Base-by-base conservation (phyloP, 1,140 invertebrate species). In the Dendroctonus ponderosae region DNA sequence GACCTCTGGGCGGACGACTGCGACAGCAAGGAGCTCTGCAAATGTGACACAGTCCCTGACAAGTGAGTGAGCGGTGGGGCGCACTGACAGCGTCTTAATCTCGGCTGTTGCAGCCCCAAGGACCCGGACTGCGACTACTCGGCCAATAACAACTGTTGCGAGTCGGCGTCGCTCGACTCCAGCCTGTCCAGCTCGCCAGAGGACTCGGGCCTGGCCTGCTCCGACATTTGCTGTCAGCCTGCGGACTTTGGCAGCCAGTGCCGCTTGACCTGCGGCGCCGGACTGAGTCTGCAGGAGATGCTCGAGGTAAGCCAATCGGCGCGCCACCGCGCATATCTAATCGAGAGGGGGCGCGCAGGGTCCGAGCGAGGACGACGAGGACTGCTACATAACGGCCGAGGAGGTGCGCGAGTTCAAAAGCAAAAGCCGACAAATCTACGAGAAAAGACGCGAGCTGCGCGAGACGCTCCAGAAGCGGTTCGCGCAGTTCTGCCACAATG, bases 321-420 rank as follows among this genome's bases (percentile, higher is more conserved):
- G 26, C 26, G 26, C 26, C 1, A 1, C 26, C 3, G 26, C 1
- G 26, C 26, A 3, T 26, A 3, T 26, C 26, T 26, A 26, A 26
- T 26, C 1, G 3, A 26, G 3, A 26, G 3, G 26, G 26, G 26
- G 26, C 26, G n/a, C n/a, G 15, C 50, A 78, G 77, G 77, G 74
- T 68, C 78, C 86, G 72, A 90, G 89, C 65, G 74, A 74, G 8
- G 91, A 92, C 70, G 90, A 91, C 68, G 85, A 88, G 71, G 85
- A 86, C 72, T 87, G 86, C 84, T 90, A 89, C 82, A 94, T 95
- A 83, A 91, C 92, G 57, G 85, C 88, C 70, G 92, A 94, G 80
- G 93, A 94, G 78, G 89, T 95, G 50, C 77, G 77, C 67, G 84
- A 87, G 79, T 93, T 92, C 75, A 89, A 90, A 81, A 89, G 88